Conservation (phyloP, 2,888 invertebrate genomes). For the Hedychridium roseum region DNA sequence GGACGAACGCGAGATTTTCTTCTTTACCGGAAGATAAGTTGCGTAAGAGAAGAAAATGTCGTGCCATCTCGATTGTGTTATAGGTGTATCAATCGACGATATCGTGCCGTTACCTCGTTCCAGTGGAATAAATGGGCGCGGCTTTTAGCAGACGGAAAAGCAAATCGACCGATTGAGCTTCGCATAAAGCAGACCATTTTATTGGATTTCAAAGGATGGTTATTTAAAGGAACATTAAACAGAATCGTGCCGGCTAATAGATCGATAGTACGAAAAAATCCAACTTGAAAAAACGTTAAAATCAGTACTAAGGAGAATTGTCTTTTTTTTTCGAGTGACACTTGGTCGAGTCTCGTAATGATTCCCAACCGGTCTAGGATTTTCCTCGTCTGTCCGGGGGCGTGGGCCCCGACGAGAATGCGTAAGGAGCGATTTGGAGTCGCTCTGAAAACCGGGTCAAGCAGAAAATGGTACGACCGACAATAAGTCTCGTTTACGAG, state of each 20-base stretch:
- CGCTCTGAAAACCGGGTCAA: constrained; percentile 24
- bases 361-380: too few species aligned
- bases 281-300: too few species aligned
- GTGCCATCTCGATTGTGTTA: constrained; percentile 15
- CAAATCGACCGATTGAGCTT: too few species aligned
- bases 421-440: constrained; percentile 19
- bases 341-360: too few species aligned
- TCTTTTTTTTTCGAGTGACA: too few species aligned
- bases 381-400: neutral
- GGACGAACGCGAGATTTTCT: constrained; percentile 5
- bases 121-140: constrained; percentile 12
- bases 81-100: constrained; percentile 18
- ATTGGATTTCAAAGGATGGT: too few species aligned
- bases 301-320: too few species aligned
- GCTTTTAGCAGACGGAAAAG: too few species aligned
- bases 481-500: constrained; percentile 28
- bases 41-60: constrained; percentile 16
- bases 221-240: too few species aligned
- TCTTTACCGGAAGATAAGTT: constrained; percentile 16
- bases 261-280: too few species aligned
- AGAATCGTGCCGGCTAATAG: too few species aligned
- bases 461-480: constrained; percentile 25
- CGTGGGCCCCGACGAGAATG: constrained; percentile 10
- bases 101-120: constrained; percentile 13
- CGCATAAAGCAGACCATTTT: too few species aligned